Evolutionary conservation across 2,888 invertebrate species (phyloP).

Genomic region (Drosophila neoperkinsi): DNA sequence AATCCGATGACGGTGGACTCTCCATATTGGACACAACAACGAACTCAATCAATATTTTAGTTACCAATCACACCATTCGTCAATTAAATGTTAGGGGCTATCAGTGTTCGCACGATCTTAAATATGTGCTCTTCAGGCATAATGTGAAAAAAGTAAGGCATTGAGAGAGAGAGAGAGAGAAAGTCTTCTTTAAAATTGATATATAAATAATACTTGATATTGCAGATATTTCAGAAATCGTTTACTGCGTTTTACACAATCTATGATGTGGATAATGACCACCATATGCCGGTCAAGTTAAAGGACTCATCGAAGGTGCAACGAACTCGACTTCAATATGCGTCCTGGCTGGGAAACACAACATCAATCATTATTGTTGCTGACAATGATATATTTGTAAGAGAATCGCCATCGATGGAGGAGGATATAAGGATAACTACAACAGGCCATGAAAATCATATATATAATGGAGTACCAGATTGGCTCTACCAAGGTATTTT

Average conservation of each 20-base stretch:
- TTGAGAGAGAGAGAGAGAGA: background rate
- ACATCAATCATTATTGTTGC: conserved; percentile 92
- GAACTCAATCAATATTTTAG: conserved; percentile 91
- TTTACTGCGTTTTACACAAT: conserved; percentile 95
- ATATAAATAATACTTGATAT: background rate
- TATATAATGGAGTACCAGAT: conserved; percentile 97
- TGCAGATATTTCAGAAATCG: conserved; percentile 92
- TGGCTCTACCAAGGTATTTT: conserved; percentile 95
- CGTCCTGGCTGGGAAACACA: conserved; percentile 92
- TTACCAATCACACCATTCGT: conserved; percentile 94
- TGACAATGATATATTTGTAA: conserved; percentile 95
- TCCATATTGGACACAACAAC: conserved; percentile 92
- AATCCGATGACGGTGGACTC: conserved; percentile 93
- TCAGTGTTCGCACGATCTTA: conserved; percentile 93
- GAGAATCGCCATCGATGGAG: conserved; percentile 89
- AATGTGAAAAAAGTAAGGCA: conserved; percentile 93
- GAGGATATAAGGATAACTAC: conserved; percentile 90
- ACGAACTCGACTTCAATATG: conserved; percentile 92
- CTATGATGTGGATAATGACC: conserved; percentile 96
- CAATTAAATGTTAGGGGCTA: conserved; percentile 95
- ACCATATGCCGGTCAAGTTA: conserved; percentile 93
- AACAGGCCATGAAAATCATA: conserved; percentile 91
- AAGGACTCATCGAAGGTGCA: conserved; percentile 90
- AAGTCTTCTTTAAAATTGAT: background rate
- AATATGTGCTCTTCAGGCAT: conserved; percentile 95